Percentiles rank a stretch among this genome's conserved stretches.
Conservation (phyloP, 2,888 invertebrate genomes). For the Podotricha telesiphe region DNA sequence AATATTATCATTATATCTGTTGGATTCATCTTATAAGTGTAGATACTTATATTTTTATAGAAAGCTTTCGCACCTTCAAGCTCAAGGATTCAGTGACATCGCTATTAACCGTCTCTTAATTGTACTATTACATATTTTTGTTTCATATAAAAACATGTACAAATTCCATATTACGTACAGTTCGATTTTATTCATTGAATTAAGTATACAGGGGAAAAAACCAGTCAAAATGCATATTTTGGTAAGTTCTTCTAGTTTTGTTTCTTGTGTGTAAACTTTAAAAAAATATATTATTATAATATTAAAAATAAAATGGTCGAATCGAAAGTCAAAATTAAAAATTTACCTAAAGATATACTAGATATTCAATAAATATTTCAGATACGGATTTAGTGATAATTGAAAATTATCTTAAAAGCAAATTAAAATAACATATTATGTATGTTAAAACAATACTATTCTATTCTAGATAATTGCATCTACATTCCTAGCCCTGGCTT, state of each 20-base stretch:
- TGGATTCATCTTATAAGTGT: background rate
- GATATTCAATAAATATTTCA: no score
- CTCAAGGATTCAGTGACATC: slow-evolving; percentile 58
- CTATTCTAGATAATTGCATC: slow-evolving; percentile 57
- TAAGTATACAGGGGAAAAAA: background rate
- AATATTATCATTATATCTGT: background rate
- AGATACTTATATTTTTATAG: slow-evolving; percentile 22
- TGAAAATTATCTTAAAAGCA: background rate
- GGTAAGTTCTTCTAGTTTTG: slow-evolving; percentile 18
- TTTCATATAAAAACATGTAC: slow-evolving; percentile 62
- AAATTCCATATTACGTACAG: slow-evolving; percentile 53
- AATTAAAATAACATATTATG: background rate
- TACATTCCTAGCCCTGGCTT: slow-evolving; percentile 53
- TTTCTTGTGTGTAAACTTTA: background rate
- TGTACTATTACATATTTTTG: slow-evolving; percentile 52
- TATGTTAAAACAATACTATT: background rate
- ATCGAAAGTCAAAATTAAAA: no score
- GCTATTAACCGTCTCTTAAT: slow-evolving; percentile 51
- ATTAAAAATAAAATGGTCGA: no score
- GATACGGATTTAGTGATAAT: no score
- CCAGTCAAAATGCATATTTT: slow-evolving; percentile 24
- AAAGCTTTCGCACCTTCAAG: slow-evolving; percentile 42
- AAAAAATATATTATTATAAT: no score
- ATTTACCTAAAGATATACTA: no score
- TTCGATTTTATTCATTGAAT: slow-evolving; percentile 49